Evolutionary conservation across 1,140 invertebrate genomes (phyloP).

Genomic region (Dryas iulia): DNA sequence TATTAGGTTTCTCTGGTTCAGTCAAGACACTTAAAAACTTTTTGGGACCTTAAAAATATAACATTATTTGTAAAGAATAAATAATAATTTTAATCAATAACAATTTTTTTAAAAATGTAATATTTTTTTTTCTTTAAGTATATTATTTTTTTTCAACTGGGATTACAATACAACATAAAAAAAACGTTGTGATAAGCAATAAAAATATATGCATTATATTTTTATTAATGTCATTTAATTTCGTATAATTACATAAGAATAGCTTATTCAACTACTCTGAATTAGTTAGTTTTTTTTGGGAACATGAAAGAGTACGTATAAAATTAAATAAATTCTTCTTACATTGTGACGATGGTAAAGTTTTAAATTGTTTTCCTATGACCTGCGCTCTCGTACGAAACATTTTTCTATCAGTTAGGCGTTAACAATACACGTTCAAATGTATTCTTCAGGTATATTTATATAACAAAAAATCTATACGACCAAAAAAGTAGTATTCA

Average conservation of each 20-base stretch:
- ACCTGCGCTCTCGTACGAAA: background rate
- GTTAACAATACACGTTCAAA: background rate
- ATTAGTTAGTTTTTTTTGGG: no score
- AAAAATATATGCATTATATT: no score
- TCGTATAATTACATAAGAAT: no score
- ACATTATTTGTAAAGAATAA: background rate
- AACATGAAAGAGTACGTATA: no score
- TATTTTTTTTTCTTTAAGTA: background rate
- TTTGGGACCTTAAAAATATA: background rate
- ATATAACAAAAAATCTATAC: background rate
- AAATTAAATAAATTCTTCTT: background rate
- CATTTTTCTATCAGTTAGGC: background rate
- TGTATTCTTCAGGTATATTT: background rate
- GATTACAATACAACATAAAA: background rate
- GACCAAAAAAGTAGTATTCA: background rate
- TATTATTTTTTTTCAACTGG: background rate
- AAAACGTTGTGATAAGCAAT: no score
- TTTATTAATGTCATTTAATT: no score
- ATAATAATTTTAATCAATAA: background rate
- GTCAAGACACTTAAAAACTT: constrained; percentile 38
- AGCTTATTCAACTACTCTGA: no score
- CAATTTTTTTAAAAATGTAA: background rate
- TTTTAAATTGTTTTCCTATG: background rate
- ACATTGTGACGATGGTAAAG: background rate
- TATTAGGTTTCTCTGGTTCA: constrained; percentile 83